A percentile compares a stretch with the other conserved stretches of the same genome.
These are phyloP conservation scores for Corythornis vintsioides DNA, from an alignment of 2,113 vertebrate species.

Conservation along the genomic window DNA sequence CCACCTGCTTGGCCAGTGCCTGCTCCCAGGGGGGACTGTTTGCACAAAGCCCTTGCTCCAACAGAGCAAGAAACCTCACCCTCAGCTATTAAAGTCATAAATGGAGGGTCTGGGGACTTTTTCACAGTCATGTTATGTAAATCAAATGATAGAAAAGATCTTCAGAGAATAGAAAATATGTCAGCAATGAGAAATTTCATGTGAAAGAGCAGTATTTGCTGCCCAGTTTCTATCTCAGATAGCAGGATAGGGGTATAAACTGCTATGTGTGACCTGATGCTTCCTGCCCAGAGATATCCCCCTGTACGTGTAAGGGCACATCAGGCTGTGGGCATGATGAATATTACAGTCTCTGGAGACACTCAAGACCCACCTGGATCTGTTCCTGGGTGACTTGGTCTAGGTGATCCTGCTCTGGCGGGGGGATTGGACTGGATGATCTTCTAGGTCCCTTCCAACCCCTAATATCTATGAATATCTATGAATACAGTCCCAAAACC, in stretches of 20 bases:
- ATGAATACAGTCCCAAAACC: neutral
- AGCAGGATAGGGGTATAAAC: fast-evolving
- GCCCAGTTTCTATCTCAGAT: neutral
- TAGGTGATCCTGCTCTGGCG: too few relatives aligned
- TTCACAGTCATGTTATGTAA: neutral
- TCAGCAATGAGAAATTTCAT: neutral
- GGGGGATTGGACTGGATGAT: too few relatives aligned
- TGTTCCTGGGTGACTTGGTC: too few relatives aligned
- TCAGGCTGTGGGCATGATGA: fast-evolving
- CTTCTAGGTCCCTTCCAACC: too few relatives aligned
- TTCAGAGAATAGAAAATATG: neutral
- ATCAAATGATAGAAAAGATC: neutral
- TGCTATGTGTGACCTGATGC: neutral
- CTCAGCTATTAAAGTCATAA: neutral
- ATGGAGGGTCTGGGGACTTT: neutral
- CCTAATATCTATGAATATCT: too few relatives aligned
- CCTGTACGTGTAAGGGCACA: neutral
- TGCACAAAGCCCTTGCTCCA: neutral
- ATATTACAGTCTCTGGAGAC: neutral
- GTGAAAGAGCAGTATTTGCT: neutral
- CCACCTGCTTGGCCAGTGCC: neutral
- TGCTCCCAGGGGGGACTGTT: neutral
- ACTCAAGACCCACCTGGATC: too few relatives aligned
- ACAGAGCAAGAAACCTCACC: neutral
- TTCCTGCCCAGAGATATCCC: neutral